These are phyloP conservation scores for Leucophenga varia DNA, from an alignment of 1,140 invertebrate species.

Conservation along the genomic window DNA sequence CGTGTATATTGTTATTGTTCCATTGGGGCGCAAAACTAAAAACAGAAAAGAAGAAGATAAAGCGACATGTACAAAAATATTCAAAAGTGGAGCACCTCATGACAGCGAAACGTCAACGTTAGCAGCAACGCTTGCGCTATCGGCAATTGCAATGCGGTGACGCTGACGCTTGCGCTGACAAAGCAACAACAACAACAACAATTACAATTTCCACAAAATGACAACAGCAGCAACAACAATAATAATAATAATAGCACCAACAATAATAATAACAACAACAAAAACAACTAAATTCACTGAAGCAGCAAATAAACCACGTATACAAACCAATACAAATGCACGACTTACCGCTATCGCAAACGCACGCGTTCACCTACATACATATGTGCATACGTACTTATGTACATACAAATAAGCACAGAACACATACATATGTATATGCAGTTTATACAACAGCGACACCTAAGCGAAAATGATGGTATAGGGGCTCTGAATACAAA, in stretches of 20 bases:
- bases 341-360: too few relatives aligned
- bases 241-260: slow-evolving; percentile 8
- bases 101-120: slow-evolving; percentile 21
- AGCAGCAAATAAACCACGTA: slow-evolving; percentile 51
- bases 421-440: too few relatives aligned
- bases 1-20: slow-evolving; percentile 30
- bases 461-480: too few relatives aligned
- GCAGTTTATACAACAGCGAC: too few relatives aligned
- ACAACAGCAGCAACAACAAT: slow-evolving; percentile 24
- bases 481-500: too few relatives aligned
- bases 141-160: background rate
- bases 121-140: slow-evolving; percentile 30
- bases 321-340: too few relatives aligned
- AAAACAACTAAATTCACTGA: slow-evolving; percentile 28
- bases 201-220: too few relatives aligned
- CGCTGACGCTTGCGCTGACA: background rate
- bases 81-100: slow-evolving; percentile 41
- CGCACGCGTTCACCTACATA: too few relatives aligned
- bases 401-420: background rate
- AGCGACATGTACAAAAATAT: slow-evolving; percentile 42
- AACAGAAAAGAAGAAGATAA: slow-evolving; percentile 15
- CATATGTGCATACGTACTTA: slow-evolving; percentile 27
- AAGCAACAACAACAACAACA: slow-evolving; percentile 14
- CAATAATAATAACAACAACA: slow-evolving; percentile 16
- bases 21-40: slow-evolving; percentile 29